Percentiles rank a stretch among this genome's conserved stretches.
These are phyloP conservation scores for Drosophila nigrodunni DNA, from an alignment of 1,140 invertebrate species.

Conservation along the genomic window DNA sequence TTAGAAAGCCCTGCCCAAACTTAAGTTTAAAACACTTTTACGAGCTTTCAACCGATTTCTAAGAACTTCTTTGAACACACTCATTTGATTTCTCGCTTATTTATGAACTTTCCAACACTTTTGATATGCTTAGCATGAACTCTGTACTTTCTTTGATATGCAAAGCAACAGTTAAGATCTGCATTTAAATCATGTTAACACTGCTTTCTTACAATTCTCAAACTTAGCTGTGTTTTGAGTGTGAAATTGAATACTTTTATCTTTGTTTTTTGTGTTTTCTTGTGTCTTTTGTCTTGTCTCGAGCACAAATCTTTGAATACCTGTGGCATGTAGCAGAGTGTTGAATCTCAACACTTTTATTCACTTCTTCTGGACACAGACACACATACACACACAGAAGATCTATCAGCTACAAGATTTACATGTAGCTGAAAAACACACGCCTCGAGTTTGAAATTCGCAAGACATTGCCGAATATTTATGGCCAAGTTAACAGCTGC, in stretches of 20 bases:
- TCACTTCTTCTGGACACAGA: background rate
- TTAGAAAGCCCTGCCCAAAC: no score
- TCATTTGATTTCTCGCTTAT: no score
- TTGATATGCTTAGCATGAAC: background rate
- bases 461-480: constrained; percentile 12
- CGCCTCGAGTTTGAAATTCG: constrained; percentile 11
- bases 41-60: no score
- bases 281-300: background rate
- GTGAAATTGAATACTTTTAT: constrained; percentile 20
- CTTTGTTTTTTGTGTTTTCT: background rate
- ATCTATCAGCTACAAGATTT: constrained; percentile 12
- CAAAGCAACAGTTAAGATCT: constrained; percentile 1
- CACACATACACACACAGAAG: background rate
- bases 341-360: background rate
- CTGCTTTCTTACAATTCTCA: constrained; percentile 4
- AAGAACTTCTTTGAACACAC: no score
- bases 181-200: constrained; percentile 18
- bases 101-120: background rate
- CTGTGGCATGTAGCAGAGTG: background rate
- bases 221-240: background rate
- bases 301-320: constrained; percentile 17
- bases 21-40: no score
- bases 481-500: background rate
- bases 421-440: constrained; percentile 9
- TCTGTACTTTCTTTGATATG: background rate